Evolutionary conservation across 2,888 invertebrate genomes (phyloP).

Genomic region (Pristionchus entomophagus): DNA sequence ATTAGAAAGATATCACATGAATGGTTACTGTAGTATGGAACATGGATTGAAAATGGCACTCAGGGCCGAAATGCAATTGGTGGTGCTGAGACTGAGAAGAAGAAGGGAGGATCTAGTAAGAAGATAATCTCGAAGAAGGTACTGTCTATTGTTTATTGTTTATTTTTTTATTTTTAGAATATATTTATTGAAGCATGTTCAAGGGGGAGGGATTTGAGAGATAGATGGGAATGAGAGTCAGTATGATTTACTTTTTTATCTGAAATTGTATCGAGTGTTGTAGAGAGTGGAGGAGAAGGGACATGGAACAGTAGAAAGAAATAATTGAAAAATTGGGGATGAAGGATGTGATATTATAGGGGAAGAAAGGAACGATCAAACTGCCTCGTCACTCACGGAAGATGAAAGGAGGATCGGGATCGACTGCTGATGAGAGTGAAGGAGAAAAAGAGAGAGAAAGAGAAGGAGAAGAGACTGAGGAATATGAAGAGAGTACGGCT

Average conservation of each 20-base stretch:
- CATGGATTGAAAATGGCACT: not conserved
- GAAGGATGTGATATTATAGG: too few relatives aligned
- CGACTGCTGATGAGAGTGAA: slow-evolving; percentile 39
- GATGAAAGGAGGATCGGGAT: not conserved
- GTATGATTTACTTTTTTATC: too few relatives aligned
- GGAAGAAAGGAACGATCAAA: slow-evolving; percentile 9
- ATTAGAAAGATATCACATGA: not conserved
- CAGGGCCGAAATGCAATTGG: not conserved
- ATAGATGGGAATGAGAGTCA: too few relatives aligned
- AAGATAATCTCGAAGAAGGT: not conserved
- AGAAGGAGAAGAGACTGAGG: not conserved
- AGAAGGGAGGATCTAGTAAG: not conserved
- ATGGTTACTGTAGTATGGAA: not conserved
- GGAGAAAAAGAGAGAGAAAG: slow-evolving; percentile 24
- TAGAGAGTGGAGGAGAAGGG: too few relatives aligned
- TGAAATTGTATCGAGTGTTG: too few relatives aligned
- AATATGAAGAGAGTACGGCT: slow-evolving; percentile 24
- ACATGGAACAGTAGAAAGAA: too few relatives aligned
- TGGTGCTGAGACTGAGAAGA: not conserved
- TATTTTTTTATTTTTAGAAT: not conserved
- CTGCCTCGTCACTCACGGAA: slow-evolving; percentile 6
- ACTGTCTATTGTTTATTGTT: not conserved
- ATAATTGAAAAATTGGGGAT: too few relatives aligned
- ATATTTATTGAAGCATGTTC: too few relatives aligned
- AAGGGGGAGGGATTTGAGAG: too few relatives aligned